Evolutionary conservation across 2,113 vertebrate species (phyloP), one percentile per base, ranked within the genome.

Genomic region (Otocyon megalotis): DNA sequence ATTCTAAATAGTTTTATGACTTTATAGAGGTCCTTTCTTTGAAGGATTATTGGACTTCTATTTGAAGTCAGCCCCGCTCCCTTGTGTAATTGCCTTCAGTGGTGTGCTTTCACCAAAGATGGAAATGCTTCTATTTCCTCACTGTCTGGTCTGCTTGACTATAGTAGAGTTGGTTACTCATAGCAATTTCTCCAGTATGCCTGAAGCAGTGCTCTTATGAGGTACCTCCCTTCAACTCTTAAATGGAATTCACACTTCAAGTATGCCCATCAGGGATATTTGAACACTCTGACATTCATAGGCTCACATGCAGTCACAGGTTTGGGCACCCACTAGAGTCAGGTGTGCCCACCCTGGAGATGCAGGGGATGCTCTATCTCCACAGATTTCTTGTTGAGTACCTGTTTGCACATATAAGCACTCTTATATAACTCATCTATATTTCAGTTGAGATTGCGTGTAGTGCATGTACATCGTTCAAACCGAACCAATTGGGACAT

Each of bases 21-120:
- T 97, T 94, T 50, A 77, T 53, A 92, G 93, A 94, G 63, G 80
- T 37, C 24, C 69, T 96, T 96, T 93, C 79, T 90, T 90, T 63
- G 88, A 87, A 92, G 96, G 74, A 85, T 92, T 95, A 77, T 65
- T 62, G 81, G 37, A 24, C 43, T 83, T 90, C 63, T 79, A 14
- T 90, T 95, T 95, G 95, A 96, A 85, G 88, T 82, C 71, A 65
- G 2, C 58, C 16, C 43, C 19, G 20, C 60, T 77, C 9, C 85
- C 77, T 65, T 69, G 16, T 80, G 3, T 85, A 86, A 67, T 94
- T 93, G 76, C 63, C 32, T 69, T 90, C 53, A 87, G 77, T 1
- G 56, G 30, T 50, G 71, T 80, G 54, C 85, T 89, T 80, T 92
- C 69, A 48, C 53, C 30, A 56, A 48, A 63, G 50, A 80, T 87